A percentile compares a stretch with the other conserved stretches of the same genome.
Evolutionary conservation across 2,888 invertebrate genomes (phyloP).

Genomic region (Sarcophaga carnaria): DNA sequence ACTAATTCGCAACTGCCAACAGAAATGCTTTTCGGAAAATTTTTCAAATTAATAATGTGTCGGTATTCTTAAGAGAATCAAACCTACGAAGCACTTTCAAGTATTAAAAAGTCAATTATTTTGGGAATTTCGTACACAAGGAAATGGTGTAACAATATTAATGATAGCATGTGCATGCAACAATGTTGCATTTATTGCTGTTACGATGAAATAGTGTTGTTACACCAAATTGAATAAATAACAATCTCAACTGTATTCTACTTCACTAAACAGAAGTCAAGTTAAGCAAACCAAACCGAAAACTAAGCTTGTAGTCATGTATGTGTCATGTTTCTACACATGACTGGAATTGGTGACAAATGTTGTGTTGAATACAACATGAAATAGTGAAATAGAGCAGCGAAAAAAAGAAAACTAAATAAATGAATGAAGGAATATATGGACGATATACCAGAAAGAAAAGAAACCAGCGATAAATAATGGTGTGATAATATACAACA

Average conservation of each 20-base stretch:
- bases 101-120: no score
- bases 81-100: no score
- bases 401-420: not conserved
- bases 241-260: constrained; percentile 17
- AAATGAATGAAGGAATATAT: not conserved
- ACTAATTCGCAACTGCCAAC: no score
- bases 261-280: not conserved
- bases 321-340: constrained; percentile 55
- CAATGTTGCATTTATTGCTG: constrained; percentile 24
- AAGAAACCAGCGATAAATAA: constrained; percentile 41
- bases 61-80: no score
- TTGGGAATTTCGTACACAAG: not conserved
- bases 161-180: constrained; percentile 4
- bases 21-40: no score
- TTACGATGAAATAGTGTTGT: constrained; percentile 28
- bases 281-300: not conserved
- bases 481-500: constrained; percentile 58
- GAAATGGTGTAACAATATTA: constrained; percentile 33
- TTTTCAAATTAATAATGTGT: no score
- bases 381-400: constrained; percentile 5
- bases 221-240: constrained; percentile 50
- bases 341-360: constrained; percentile 56
- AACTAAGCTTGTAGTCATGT: constrained; percentile 37
- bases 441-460: not conserved
- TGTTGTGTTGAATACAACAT: constrained; percentile 54